Evolutionary conservation across 2,888 invertebrate species (phyloP).

Genomic region (Platerodrilus igneus): DNA sequence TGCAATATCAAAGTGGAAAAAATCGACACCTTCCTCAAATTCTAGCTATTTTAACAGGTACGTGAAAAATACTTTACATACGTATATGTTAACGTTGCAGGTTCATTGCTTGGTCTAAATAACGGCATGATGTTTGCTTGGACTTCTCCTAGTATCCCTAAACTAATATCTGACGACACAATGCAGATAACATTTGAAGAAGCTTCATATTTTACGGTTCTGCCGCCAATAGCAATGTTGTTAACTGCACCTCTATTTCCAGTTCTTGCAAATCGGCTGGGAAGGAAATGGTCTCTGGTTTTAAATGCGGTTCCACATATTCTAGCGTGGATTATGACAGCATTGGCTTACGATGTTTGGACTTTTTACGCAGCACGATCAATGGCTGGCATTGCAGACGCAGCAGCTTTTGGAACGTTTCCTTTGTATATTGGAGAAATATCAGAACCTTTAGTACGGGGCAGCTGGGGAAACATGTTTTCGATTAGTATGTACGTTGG

Average conservation of each 20-base stretch:
- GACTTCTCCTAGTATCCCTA: slow-evolving; percentile 40
- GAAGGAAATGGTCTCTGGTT: too few relatives aligned
- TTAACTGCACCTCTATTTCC: slow-evolving; percentile 33
- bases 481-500: slow-evolving; percentile 33
- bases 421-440: slow-evolving; percentile 39
- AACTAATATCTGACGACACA: slow-evolving; percentile 34
- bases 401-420: slow-evolving; percentile 32
- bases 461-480: slow-evolving; percentile 37
- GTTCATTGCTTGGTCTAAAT: slow-evolving; percentile 22
- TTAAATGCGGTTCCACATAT: slow-evolving; percentile 26
- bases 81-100: too few relatives aligned
- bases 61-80: too few relatives aligned
- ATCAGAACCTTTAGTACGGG: slow-evolving; percentile 35
- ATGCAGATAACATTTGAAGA: slow-evolving; percentile 35
- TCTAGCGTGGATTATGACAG: slow-evolving; percentile 6
- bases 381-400: slow-evolving; percentile 34
- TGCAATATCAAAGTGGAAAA: too few relatives aligned
- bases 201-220: slow-evolving; percentile 38
- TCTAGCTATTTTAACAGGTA: slow-evolving; percentile 17
- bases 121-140: slow-evolving; percentile 34
- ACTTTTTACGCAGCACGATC: slow-evolving; percentile 34
- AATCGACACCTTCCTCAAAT: too few relatives aligned
- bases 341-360: not conserved
- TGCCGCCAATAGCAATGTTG: slow-evolving; percentile 35
- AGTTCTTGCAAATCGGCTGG: slow-evolving; percentile 33